These are phyloP conservation scores for Pollachius pollachius DNA, from an alignment of 2,113 vertebrate genomes.

Conservation along the genomic window DNA sequence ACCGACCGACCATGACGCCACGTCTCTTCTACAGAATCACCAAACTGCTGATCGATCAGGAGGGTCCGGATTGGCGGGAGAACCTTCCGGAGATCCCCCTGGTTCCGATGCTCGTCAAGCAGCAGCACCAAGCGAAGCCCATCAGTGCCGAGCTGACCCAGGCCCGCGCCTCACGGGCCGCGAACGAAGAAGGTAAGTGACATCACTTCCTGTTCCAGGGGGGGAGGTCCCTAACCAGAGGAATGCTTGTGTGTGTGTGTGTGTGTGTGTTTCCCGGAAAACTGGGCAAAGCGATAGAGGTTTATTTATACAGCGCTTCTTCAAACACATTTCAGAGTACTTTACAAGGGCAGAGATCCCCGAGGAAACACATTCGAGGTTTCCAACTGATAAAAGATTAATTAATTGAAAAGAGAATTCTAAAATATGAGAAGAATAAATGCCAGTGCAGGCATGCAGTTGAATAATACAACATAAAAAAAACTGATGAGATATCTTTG, in stretches of 20 bases:
- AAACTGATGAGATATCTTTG: no score
- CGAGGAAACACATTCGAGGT: no score
- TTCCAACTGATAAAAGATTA: no score
- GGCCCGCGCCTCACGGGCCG: constrained; percentile 61
- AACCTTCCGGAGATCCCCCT: constrained; percentile 84
- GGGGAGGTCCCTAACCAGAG: not conserved
- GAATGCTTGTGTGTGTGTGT: not conserved
- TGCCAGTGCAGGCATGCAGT: no score
- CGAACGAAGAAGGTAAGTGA: constrained; percentile 65
- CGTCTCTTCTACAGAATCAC: constrained; percentile 78
- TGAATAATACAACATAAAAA: no score
- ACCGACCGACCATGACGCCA: no score
- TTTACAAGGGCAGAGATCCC: not conserved
- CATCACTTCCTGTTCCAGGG: constrained; percentile 2
- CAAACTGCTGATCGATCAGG: constrained; percentile 85
- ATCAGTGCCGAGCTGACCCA: constrained; percentile 57
- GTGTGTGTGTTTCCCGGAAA: no score
- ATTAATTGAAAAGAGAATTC: no score
- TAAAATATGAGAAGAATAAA: no score
- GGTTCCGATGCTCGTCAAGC: constrained; percentile 81
- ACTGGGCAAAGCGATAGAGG: no score
- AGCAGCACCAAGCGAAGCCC: constrained; percentile 71
- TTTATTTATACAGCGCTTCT: not conserved
- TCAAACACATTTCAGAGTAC: not conserved
- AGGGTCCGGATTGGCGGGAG: constrained; percentile 87